A percentile compares a stretch with the other conserved stretches of the same genome.
These are phyloP conservation scores for Trachurus trachurus DNA, from an alignment of 2,797 vertebrate genomes.

Conservation along the genomic window DNA sequence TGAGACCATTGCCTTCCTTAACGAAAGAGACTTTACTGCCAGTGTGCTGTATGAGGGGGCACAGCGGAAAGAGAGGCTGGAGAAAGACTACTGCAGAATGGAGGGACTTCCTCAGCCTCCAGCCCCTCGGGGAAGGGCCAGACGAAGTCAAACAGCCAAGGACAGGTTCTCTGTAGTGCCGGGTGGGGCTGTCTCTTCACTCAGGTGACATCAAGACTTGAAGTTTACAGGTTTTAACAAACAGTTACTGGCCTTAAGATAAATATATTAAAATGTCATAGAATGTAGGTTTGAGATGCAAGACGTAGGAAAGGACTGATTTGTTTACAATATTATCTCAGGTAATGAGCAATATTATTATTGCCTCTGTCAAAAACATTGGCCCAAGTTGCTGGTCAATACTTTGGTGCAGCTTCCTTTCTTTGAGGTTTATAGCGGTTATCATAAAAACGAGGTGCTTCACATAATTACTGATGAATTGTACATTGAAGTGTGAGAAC, in stretches of 20 bases:
- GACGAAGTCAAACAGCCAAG: slow-evolving; percentile 71
- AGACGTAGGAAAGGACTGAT: not conserved
- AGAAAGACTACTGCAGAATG: slow-evolving; percentile 71
- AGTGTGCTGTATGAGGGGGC: slow-evolving; percentile 78
- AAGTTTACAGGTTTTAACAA: not conserved
- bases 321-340: slow-evolving; percentile 1
- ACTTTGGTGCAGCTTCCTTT: not conserved
- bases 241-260: not conserved
- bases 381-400: not conserved
- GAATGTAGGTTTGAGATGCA: not conserved
- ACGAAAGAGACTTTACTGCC: slow-evolving; percentile 84
- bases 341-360: not conserved
- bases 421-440: not conserved
- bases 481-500: not conserved
- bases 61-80: slow-evolving; percentile 78
- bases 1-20: slow-evolving; percentile 82
- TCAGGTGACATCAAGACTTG: slow-evolving; percentile 38
- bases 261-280: not conserved
- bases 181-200: slow-evolving; percentile 56
- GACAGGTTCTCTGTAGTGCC: slow-evolving; percentile 78
- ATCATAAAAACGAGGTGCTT: not conserved
- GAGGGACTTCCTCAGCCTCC: slow-evolving; percentile 74
- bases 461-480: not conserved
- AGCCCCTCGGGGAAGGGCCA: slow-evolving; percentile 58
- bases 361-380: not conserved